Base-by-base conservation (phyloP, 2,888 invertebrate species). In the Tromatobia lineatoria region DNA sequence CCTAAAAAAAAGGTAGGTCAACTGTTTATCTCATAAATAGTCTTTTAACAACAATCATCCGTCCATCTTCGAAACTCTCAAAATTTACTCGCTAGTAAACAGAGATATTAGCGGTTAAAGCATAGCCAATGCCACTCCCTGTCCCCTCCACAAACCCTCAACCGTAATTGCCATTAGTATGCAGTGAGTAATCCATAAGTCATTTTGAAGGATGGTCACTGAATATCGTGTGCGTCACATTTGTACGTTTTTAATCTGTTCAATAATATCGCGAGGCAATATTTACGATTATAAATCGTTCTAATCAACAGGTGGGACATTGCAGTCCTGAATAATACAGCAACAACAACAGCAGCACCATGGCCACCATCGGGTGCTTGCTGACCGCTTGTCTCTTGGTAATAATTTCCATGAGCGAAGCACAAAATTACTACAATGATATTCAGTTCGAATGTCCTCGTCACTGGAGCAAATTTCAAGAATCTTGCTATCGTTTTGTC, bases 401-500 rank as follows among this genome's bases (percentile, higher is more conserved):
- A 6, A 66, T 81, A 0, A 13, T 80, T 29, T 47, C 81, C 1
- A 10, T 80, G 8, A 69, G 18, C 42, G 10, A 57, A 13, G 86
- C 90, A 20, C 92, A 93, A 86, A 90, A 90, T 66, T 3, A 85
- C n/a, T 89, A 90, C 73, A 90, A 88, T 18, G 90, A 92, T 7
- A 38, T 75, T 15, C 82, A 87, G 29, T 88, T 89, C 61, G 90
- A 94, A 90, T 99, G 99, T 94, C 99, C 98, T 0, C 96, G 97
- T 74, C 96, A 98, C 92, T 99, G 99, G 99, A 94, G 97, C n/a
- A 95, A 96, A 42, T 97, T 95, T 91, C 95, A 96, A 86, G 96
- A 97, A 83, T 96, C 97, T 0, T 99, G 99, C 93, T 99, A 98
- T 93, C 96, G 97, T 71, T 99, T 99, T 91, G 97, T 98, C 3